Evolutionary conservation across 2,113 vertebrate species (phyloP).

Genomic region (chimpanzee (Pan troglodytes)): DNA sequence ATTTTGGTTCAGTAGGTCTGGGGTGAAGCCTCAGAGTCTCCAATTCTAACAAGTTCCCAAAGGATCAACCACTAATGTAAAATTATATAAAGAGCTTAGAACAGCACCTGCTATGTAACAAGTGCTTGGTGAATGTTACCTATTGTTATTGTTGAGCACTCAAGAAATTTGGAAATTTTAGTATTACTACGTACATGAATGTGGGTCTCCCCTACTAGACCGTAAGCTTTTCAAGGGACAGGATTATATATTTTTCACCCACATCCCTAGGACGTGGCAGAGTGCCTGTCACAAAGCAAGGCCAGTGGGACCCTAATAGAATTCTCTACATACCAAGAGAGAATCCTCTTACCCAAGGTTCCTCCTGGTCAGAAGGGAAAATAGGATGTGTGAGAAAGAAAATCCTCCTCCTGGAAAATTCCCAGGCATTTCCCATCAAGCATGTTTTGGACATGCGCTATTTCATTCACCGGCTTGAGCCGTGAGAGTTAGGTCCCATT

Average conservation of each 20-base stretch:
- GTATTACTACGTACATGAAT: neutral
- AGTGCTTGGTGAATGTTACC: too few relatives aligned
- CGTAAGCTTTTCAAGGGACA: neutral
- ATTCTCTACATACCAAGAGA: neutral
- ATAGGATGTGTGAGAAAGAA: neutral
- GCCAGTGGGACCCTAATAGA: neutral
- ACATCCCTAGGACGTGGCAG: neutral
- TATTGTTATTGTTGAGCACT: neutral
- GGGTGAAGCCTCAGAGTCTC: neutral
- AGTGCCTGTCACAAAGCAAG: neutral
- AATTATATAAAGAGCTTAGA: neutral
- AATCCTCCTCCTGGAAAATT: neutral
- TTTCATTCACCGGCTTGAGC: neutral
- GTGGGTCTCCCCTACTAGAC: neutral
- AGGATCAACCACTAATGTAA: neutral
- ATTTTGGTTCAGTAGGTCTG: neutral
- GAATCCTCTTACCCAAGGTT: neutral
- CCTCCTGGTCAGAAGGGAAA: neutral
- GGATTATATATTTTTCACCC: neutral
- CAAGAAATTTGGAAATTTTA: neutral
- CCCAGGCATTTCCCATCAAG: neutral
- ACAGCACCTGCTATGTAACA: neutral
- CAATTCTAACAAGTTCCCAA: slow-evolving; percentile 5
- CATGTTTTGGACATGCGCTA: neutral
- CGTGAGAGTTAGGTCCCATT: neutral